Evolutionary conservation across 2,113 vertebrate genomes (phyloP).

Genomic region (Vireo altiloquus): DNA sequence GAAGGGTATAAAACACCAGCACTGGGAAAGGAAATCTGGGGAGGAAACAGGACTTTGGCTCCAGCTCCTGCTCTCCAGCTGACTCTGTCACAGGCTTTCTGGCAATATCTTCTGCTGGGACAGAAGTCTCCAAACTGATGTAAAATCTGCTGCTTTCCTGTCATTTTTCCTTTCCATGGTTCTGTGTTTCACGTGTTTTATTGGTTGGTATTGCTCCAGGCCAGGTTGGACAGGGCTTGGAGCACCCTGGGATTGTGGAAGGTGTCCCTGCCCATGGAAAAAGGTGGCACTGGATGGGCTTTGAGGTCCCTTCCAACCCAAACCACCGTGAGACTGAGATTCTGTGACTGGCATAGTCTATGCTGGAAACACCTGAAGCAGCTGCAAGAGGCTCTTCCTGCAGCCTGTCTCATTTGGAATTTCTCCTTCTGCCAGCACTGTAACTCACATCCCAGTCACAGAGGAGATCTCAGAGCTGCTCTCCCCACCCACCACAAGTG

Average conservation of each 20-base stretch:
- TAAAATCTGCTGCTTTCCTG: background rate
- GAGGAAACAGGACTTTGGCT: background rate
- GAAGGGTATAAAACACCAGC: background rate
- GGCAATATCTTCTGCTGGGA: background rate
- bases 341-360: fast-evolving
- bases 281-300: background rate
- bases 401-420: background rate
- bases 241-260: background rate
- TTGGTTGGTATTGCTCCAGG: background rate
- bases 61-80: background rate
- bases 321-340: background rate
- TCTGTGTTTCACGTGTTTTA: fast-evolving
- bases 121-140: background rate
- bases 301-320: no score
- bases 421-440: background rate
- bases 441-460: background rate
- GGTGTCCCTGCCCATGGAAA: background rate
- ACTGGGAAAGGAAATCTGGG: background rate
- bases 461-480: fast-evolving
- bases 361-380: background rate
- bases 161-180: background rate
- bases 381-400: background rate
- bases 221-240: background rate
- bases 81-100: background rate
- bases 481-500: background rate